Evolutionary conservation across 2,797 vertebrate genomes (phyloP).

Genomic region (Sebastes matsubarae): DNA sequence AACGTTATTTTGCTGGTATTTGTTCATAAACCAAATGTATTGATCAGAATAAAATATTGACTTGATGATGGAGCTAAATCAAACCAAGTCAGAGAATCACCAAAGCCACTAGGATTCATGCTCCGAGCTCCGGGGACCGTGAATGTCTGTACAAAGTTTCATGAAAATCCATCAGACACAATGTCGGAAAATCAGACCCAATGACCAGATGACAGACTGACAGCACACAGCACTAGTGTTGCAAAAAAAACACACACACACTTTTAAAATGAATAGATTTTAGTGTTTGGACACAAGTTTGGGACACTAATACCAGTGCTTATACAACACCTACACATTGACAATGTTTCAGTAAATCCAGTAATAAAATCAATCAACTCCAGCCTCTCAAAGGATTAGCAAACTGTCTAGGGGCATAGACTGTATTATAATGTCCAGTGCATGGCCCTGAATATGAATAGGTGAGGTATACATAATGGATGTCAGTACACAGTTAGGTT

Average conservation of each 20-base stretch:
- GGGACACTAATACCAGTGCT: neutral
- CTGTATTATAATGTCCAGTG: neutral
- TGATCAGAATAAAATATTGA: neutral
- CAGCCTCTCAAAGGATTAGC: neutral
- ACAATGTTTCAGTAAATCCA: neutral
- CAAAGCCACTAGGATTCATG: neutral
- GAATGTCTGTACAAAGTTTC: neutral
- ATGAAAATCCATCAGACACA: neutral
- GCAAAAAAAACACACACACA: neutral
- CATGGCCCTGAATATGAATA: neutral
- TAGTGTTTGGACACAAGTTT: neutral
- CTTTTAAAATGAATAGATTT: neutral
- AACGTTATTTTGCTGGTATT: too few species aligned
- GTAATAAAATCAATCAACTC: neutral
- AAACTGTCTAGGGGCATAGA: neutral
- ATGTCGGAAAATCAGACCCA: neutral
- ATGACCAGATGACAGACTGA: neutral
- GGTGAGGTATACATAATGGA: slow-evolving; percentile 30
- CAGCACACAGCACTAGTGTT: neutral
- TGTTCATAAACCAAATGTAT: neutral
- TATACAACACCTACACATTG: neutral
- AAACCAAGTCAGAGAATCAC: neutral
- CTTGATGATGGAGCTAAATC: neutral
- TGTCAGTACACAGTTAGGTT: neutral
- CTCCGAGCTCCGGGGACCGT: neutral